Base-by-base conservation (phyloP, 2,888 invertebrate species). In the Caenorhabditis sp. region DNA sequence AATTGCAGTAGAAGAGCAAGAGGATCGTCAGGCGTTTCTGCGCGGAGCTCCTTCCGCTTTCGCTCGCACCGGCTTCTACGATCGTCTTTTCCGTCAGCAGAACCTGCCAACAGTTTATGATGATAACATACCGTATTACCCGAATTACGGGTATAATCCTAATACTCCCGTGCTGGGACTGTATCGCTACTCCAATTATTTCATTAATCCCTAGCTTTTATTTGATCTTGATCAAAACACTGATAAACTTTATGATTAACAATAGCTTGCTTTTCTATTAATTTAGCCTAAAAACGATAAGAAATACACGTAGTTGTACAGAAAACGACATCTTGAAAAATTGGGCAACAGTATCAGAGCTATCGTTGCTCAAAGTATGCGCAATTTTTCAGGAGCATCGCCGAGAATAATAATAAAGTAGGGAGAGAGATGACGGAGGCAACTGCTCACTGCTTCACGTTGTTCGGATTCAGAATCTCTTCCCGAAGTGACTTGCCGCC, bases 11-110 rank as follows among this genome's bases (percentile, higher is more conserved):
- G 76, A 71, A 43, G 76, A 76, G 24, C 22, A 61, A 32, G 46
- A 73, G 22, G 79, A 74, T 53, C 53, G 58, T 26, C 45, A 53
- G n/a, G 53, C 56, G 8, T 24, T 52, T 7, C 41, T 81, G 0
- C 53, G 68, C 15, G 81, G 81, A 27, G 77, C 62, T 17, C 81
- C 81, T 15, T 75, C 79, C 9, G 46, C 48, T 27, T 81, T 81
- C 35, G 81, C 81, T n/a, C 46, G 74, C 11, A 72, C 81, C 7
- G 81, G 81, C 22, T 79, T 72, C 50, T 81, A 81, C 27, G 81
- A 81, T 45, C 71, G 81, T 15, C 37, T 81, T 1, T 81, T 81
- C 53, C 76, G 74, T 50, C 66, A 77, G 45, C 68, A 59, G 35
- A 81, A 81, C 24, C 43, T 66, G 9, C 71, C 70, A 8, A 68